phyloP scores from a whole-genome alignment of 2,797 vertebrate species.

The Neosalanx taihuensis region DNA sequence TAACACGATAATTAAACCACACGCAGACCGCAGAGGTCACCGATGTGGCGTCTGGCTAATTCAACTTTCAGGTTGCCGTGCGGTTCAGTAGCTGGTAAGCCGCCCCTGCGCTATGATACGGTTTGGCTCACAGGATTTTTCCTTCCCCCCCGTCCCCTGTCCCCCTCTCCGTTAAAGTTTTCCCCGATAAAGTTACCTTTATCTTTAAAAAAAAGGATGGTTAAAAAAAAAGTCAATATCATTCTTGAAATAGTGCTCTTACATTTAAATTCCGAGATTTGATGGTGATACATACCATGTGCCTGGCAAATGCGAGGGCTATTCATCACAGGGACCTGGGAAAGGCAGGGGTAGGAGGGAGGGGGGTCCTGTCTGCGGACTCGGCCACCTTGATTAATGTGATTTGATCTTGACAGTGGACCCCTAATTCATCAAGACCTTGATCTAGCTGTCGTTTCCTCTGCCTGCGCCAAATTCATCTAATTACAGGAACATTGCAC shows the following conservation, averaged over 20 bases:
- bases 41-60: slow-evolving; percentile 1
- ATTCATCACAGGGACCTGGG: slow-evolving; percentile 66
- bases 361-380: slow-evolving; percentile 52
- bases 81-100: slow-evolving; percentile 28
- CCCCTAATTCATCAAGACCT: slow-evolving; percentile 79
- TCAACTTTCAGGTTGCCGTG: slow-evolving; percentile 23
- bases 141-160: no score
- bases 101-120: neutral
- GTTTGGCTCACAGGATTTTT: neutral
- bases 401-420: slow-evolving; percentile 71
- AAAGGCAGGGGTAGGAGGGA: slow-evolving; percentile 39
- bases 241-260: slow-evolving; percentile 57
- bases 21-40: slow-evolving; percentile 39
- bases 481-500: slow-evolving; percentile 73
- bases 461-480: slow-evolving; percentile 69
- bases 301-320: slow-evolving; percentile 41
- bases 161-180: slow-evolving; percentile 13
- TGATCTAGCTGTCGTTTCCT: slow-evolving; percentile 67
- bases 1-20: slow-evolving; percentile 49
- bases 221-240: slow-evolving; percentile 55
- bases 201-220: slow-evolving; percentile 46
- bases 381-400: slow-evolving; percentile 79
- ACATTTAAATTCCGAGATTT: slow-evolving; percentile 70
- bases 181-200: slow-evolving; percentile 50
- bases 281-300: slow-evolving; percentile 52